A percentile compares a stretch with the other conserved stretches of the same genome.
phyloP scores from a whole-genome alignment of 2,113 vertebrate genomes.

The Oncorhynchus kisutch region DNA sequence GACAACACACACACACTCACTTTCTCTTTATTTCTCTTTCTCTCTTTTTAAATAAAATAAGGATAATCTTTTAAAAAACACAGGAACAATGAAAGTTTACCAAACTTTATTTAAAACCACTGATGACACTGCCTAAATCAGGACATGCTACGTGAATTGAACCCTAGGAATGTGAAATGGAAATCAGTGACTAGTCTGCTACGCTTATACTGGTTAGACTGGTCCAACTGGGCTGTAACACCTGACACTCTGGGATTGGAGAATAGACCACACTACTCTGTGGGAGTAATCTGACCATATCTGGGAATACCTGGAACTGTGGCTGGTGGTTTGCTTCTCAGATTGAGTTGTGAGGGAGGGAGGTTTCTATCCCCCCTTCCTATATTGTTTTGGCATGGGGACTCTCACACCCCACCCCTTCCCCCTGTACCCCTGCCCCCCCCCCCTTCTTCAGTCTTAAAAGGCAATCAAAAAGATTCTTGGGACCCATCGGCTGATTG shows the following conservation, averaged over 20 bases:
- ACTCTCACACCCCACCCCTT: background rate
- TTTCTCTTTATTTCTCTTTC: too few relatives aligned
- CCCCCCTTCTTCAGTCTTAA: slow-evolving; percentile 8
- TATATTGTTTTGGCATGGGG: too few relatives aligned
- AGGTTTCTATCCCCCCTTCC: too few relatives aligned
- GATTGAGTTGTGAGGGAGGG: background rate
- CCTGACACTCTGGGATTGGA: background rate
- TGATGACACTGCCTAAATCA: background rate
- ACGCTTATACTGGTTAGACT: slow-evolving; percentile 64
- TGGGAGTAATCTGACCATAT: background rate
- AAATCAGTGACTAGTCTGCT: slow-evolving; percentile 44
- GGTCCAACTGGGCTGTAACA: slow-evolving; percentile 44
- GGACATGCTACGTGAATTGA: background rate
- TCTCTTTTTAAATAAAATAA: too few relatives aligned
- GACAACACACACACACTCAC: background rate
- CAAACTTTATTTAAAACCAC: too few relatives aligned
- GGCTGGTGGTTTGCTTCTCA: background rate
- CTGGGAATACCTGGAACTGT: slow-evolving; percentile 35
- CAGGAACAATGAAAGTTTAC: too few relatives aligned
- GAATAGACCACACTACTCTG: background rate
- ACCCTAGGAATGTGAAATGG: slow-evolving; percentile 26
- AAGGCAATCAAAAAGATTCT: slow-evolving; percentile 15
- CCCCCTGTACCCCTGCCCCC: background rate
- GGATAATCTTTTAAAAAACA: too few relatives aligned
- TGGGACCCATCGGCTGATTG: slow-evolving; percentile 13